phyloP scores from a whole-genome alignment of 2,113 vertebrate species.

The Cathartes aura region DNA sequence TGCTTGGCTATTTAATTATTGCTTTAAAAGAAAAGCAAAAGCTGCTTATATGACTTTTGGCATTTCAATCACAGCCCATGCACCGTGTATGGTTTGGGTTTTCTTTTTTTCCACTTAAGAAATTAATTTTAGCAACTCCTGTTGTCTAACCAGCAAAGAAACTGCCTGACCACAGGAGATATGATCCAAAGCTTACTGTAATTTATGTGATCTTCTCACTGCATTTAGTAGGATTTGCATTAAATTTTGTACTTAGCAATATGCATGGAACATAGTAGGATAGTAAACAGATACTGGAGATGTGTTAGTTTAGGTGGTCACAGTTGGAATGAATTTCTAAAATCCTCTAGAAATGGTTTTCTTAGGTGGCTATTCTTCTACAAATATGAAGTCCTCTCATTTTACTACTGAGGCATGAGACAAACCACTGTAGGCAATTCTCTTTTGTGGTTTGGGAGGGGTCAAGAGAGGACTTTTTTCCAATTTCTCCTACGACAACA shows the following conservation, averaged over 20 bases:
- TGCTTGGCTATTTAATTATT: background rate
- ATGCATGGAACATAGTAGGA: background rate
- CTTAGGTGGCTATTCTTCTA: background rate
- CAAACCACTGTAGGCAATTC: background rate
- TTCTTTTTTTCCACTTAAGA: background rate
- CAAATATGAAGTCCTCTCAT: background rate
- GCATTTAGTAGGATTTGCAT: slow-evolving; percentile 29
- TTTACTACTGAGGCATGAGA: background rate
- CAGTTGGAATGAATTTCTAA: background rate
- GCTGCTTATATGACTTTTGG: background rate
- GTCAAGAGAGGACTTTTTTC: background rate
- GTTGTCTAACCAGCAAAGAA: background rate
- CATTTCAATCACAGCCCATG: background rate
- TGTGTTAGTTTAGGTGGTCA: background rate
- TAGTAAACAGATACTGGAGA: background rate
- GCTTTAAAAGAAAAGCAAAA: background rate
- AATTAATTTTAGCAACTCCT: background rate
- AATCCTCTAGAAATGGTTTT: background rate
- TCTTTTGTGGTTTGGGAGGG: background rate
- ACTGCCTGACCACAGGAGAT: background rate
- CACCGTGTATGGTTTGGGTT: background rate
- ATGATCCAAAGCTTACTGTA: background rate
- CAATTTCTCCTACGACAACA: background rate
- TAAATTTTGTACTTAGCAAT: background rate
- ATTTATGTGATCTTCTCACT: background rate